Percentiles rank a stretch among this genome's conserved stretches.
These are phyloP conservation scores for Vicugna pacos DNA, from an alignment of 2,113 vertebrate genomes.

Conservation along the genomic window DNA sequence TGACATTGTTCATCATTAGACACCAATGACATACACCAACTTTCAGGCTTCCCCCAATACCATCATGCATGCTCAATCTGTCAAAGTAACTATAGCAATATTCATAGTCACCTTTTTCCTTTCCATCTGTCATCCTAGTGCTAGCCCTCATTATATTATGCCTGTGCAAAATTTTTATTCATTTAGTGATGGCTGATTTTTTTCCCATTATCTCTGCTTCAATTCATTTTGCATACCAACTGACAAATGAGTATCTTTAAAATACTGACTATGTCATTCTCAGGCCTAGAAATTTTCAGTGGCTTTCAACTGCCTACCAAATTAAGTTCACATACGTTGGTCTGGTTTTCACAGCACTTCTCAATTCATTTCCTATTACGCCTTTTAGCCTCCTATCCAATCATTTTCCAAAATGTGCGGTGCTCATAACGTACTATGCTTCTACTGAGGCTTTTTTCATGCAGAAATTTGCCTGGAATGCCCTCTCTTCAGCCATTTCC, in stretches of 20 bases:
- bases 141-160: neutral
- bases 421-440: neutral
- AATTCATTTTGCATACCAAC: slow-evolving; percentile 24
- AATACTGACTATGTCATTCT: slow-evolving; percentile 5
- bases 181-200: neutral
- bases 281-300: neutral
- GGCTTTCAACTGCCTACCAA: neutral
- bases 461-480: neutral
- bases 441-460: neutral
- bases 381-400: neutral
- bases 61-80: neutral
- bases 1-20: neutral
- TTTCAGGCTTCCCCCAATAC: neutral
- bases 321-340: slow-evolving; percentile 25
- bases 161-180: neutral
- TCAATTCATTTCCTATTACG: neutral
- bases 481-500: neutral
- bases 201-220: slow-evolving; percentile 45
- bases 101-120: neutral
- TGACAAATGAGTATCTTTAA: slow-evolving; percentile 49
- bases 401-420: neutral
- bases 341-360: neutral
- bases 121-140: neutral
- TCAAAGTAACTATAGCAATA: neutral
- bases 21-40: neutral